A percentile compares a stretch with the other conserved stretches of the same genome.
Evolutionary conservation across 2,797 vertebrate genomes (phyloP).

Genomic region (Pithecia hirsuta): DNA sequence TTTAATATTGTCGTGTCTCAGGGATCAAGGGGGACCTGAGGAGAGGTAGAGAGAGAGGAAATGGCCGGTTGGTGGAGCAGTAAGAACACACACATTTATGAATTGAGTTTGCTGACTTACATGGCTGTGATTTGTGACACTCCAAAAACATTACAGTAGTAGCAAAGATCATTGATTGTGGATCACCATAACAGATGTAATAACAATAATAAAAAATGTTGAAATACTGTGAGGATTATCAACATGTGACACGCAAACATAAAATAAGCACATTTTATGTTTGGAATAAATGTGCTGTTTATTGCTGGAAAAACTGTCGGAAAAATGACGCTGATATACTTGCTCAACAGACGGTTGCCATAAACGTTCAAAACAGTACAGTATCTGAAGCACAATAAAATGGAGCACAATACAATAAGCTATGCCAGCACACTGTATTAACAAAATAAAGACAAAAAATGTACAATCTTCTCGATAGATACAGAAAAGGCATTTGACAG

Average conservation of each 20-base stretch:
- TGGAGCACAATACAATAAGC: neutral
- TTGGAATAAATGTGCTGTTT: too few relatives aligned
- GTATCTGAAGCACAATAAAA: neutral
- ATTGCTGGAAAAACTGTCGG: neutral
- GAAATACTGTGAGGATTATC: too few relatives aligned
- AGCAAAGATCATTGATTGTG: neutral
- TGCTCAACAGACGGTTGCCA: neutral
- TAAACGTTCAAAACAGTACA: neutral
- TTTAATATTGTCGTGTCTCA: neutral
- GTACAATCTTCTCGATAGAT: too few relatives aligned
- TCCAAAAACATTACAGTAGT: neutral
- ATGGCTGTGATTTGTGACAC: neutral
- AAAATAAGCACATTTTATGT: neutral
- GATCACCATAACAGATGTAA: neutral
- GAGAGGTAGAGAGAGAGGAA: neutral
- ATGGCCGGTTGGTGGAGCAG: neutral
- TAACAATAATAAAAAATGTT: neutral
- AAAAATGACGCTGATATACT: neutral
- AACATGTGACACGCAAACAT: neutral
- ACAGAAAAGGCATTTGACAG: too few relatives aligned
- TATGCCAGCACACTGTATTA: neutral
- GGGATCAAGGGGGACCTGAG: neutral
- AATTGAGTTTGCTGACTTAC: neutral
- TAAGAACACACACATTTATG: neutral
- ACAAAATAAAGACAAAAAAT: neutral